These are phyloP conservation scores for Frankliniella intonsa DNA, from an alignment of 2,888 invertebrate species.

Conservation along the genomic window DNA sequence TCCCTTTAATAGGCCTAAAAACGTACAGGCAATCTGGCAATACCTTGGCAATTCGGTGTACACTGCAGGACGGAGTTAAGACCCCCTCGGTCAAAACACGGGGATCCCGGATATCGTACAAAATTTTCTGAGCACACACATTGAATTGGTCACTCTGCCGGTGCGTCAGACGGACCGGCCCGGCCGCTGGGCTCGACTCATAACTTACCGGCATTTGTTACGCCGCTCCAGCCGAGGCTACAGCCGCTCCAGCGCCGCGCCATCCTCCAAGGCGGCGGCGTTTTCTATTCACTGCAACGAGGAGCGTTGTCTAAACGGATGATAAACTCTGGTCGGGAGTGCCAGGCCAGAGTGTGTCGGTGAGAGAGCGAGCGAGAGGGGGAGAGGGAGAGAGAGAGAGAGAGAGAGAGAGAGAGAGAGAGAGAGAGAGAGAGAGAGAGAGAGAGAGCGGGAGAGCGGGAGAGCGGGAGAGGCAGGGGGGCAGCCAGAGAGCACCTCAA, in stretches of 20 bases:
- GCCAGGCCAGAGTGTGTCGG: no score
- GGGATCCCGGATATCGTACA: not conserved
- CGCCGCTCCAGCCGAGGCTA: not conserved
- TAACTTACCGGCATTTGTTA: slow-evolving; percentile 26
- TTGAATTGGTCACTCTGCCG: not conserved
- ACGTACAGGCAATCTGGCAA: no score
- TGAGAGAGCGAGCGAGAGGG: not conserved
- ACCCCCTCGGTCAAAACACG: no score
- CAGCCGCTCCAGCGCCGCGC: not conserved
- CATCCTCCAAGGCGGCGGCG: not conserved
- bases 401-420: not conserved
- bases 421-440: not conserved
- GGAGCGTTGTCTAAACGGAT: slow-evolving; percentile 20
- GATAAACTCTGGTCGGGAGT: not conserved
- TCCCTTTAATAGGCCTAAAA: no score
- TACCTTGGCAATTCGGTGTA: no score
- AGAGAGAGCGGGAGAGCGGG: not conserved
- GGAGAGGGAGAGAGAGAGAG: not conserved
- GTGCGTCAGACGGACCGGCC: not conserved
- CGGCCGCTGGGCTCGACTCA: not conserved
- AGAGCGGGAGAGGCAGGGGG: not conserved
- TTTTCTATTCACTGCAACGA: slow-evolving; percentile 20
- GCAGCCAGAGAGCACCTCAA: not conserved
- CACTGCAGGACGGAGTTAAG: no score
- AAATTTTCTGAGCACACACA: not conserved